Conservation (phyloP, 2,888 invertebrate species). For the Nomada ferruginata region DNA sequence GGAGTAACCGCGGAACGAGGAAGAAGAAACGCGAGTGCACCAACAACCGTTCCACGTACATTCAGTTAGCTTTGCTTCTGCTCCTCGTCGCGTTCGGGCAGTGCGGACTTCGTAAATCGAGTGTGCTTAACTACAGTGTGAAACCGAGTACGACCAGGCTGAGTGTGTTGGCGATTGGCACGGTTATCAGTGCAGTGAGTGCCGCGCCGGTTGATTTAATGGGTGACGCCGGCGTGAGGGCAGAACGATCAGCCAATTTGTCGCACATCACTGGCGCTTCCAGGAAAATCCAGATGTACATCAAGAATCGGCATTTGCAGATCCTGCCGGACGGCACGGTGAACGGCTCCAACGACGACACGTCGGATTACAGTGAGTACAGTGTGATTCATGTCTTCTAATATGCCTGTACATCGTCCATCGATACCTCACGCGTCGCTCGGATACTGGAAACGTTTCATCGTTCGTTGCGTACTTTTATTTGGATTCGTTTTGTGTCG, state of each 20-base stretch:
- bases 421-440: conserved; percentile 4
- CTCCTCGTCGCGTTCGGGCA: conserved; percentile 77
- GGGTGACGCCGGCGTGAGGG: conserved; percentile 84
- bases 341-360: conserved; percentile 92
- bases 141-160: conserved; percentile 59
- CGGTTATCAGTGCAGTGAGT: conserved; percentile 73
- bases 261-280: conserved; percentile 92
- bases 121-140: conserved; percentile 64
- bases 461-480: not conserved
- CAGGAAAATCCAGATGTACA: conserved; percentile 93
- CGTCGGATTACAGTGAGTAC: conserved; percentile 93
- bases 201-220: conserved; percentile 75
- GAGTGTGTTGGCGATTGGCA: conserved; percentile 76
- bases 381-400: not conserved
- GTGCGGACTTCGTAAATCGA: conserved; percentile 68
- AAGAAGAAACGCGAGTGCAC: conserved; percentile 58
- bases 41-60: conserved; percentile 67
- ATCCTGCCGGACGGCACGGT: conserved; percentile 93
- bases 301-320: conserved; percentile 93
- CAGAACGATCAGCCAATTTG: conserved; percentile 92
- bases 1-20: conserved; percentile 36
- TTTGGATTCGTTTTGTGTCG: conserved; percentile 1
- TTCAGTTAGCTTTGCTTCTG: conserved; percentile 75
- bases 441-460: conserved; percentile 23
- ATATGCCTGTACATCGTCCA: conserved; percentile 10